A percentile compares a stretch with the other conserved stretches of the same genome.
Conservation (phyloP, 2,888 invertebrate genomes). For the Tenthredo notha region DNA sequence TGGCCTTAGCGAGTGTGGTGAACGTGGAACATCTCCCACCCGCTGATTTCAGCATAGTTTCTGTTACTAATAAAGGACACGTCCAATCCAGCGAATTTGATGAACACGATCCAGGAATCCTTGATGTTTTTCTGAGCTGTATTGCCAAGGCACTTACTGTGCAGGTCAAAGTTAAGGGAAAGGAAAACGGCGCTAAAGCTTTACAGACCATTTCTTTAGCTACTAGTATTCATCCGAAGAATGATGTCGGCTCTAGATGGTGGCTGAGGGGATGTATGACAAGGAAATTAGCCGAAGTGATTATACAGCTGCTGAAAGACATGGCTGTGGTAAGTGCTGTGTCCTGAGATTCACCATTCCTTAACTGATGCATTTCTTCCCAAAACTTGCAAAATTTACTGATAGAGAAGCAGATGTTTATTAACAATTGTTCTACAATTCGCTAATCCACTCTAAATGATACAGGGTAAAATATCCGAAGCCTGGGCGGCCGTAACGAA, state of each 20-base stretch:
- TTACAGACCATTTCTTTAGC: constrained; percentile 81
- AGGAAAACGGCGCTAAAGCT: constrained; percentile 79
- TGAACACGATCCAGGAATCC: constrained; percentile 84
- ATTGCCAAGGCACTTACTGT: constrained; percentile 95
- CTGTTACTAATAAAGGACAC: constrained; percentile 80
- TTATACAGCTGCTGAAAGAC: constrained; percentile 92
- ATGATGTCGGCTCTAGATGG: constrained; percentile 84
- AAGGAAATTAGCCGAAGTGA: constrained; percentile 92
- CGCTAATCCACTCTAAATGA: not conserved
- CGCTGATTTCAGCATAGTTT: constrained; percentile 87
- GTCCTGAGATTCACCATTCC: not conserved
- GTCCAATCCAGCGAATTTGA: constrained; percentile 79
- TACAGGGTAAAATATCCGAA: constrained; percentile 90
- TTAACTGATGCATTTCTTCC: not conserved
- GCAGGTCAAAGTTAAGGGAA: constrained; percentile 91
- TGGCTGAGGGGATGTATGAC: constrained; percentile 93
- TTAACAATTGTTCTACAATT: not conserved
- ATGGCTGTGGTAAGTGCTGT: constrained; percentile 89
- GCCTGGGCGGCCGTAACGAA: constrained; percentile 94
- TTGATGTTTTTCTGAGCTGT: constrained; percentile 94
- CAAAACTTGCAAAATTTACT: not conserved
- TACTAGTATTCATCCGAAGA: constrained; percentile 82
- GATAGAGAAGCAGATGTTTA: not conserved
- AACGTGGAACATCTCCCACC: constrained; percentile 87
- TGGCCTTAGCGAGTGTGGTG: constrained; percentile 88